Evolutionary conservation across 2,888 invertebrate species (phyloP).

Genomic region (Rugalucina vietnamica): DNA sequence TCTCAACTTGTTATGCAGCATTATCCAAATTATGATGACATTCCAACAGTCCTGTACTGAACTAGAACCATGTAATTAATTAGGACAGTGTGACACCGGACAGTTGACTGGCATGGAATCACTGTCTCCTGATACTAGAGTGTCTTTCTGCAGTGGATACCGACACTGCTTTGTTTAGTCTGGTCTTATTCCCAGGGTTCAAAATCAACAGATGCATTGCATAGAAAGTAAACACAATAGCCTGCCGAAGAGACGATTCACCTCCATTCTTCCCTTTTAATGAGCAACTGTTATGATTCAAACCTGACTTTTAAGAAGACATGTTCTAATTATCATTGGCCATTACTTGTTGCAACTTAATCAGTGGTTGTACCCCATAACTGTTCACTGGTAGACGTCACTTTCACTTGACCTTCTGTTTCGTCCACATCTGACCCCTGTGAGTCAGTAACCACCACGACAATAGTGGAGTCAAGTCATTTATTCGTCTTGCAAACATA

Average conservation of each 20-base stretch:
- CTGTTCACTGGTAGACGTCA: conserved; percentile 10
- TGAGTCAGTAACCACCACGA: too few species aligned
- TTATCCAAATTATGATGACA: too few species aligned
- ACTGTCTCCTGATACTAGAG: too few species aligned
- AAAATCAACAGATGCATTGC: not conserved
- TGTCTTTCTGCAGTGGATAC: too few species aligned
- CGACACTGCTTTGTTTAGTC: not conserved
- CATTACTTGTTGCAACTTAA: conserved; percentile 56
- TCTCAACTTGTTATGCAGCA: too few species aligned
- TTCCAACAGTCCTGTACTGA: too few species aligned
- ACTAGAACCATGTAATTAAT: too few species aligned
- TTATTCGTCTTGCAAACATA: too few species aligned
- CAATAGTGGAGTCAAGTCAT: too few species aligned
- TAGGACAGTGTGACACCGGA: too few species aligned
- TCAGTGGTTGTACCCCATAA: conserved; percentile 20
- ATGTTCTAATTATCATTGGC: conserved; percentile 30
- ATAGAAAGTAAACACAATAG: not conserved
- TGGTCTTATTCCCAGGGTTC: not conserved
- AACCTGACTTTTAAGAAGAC: not conserved
- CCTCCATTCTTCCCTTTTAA: not conserved
- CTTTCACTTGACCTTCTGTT: not conserved
- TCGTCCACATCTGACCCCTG: too few species aligned
- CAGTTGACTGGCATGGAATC: too few species aligned
- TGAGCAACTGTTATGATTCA: conserved; percentile 2
- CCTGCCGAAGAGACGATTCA: not conserved